Evolutionary conservation across 2,113 vertebrate species (phyloP), one percentile per base, ranked within the genome.

Genomic region (Vombatus ursinus): DNA sequence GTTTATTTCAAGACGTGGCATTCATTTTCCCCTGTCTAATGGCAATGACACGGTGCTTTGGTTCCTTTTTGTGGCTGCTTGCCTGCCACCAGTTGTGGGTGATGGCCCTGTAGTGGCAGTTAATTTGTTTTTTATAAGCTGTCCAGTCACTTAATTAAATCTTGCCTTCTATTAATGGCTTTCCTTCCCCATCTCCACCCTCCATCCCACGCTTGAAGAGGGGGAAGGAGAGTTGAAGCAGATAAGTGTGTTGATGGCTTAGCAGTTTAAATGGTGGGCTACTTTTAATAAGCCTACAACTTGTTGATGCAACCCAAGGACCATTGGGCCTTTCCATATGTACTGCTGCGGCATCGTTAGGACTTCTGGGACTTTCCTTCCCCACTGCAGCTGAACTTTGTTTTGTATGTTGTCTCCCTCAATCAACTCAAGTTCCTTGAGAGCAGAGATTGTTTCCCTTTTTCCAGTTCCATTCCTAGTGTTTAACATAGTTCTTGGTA

Each of bases 71-170:
- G 52, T 84, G 61, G 23, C 47, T 89, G 44, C 90, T 91, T 90
- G 19, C 6, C 0, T 84, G 68, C 68, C 7, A 84, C 68, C 19
- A 84, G 68, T 84, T 84, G 7, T 48, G 50, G 44, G 47, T 5
- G 16, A 9, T 37, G 52, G 16, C 3, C 93, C 2, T 0, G 0
- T n/a, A 84, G 68, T 51, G 28, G 37, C 12, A 92, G n/a, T 48
- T 95, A 26, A 95, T 94, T 90, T 53, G 52, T 52, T 95, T 95
- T 84, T 51, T 49, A 91, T 93, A 90, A 91, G 91, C 24, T 93
- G 25, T 50, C 26, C 25, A 52, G 90, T 89, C 44, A 52, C 91
- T 93, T 97, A 57, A 90, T 97, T 92, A 96, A 96, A 92, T 91
- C 90, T 94, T 93, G 51, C 44, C 91, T 93, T 90, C 52, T 25